phyloP scores from a whole-genome alignment of 1,140 invertebrate species.

The Ceratina japonica region DNA sequence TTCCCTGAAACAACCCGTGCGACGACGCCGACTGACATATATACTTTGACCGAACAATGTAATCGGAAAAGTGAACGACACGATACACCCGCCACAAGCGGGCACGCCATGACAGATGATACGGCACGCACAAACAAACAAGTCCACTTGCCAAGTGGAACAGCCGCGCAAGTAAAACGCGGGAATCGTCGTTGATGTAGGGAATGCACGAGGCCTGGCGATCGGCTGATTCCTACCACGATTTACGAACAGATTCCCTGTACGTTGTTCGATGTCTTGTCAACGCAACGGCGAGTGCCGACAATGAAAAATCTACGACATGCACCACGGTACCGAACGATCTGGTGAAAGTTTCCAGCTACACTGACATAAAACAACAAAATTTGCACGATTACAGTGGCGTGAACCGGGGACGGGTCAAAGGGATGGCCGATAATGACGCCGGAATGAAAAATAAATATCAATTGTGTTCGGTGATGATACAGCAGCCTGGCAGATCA shows the following conservation, averaged over 20 bases:
- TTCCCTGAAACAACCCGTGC: background rate
- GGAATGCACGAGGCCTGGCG: background rate
- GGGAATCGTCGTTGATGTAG: conserved; percentile 31
- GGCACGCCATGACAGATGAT: conserved; percentile 72
- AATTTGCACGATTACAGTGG: background rate
- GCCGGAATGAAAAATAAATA: conserved; percentile 13
- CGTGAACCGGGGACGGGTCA: conserved; percentile 15
- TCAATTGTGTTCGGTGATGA: conserved; percentile 46
- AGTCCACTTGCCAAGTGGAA: conserved; percentile 60
- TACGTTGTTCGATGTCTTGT: conserved; percentile 1
- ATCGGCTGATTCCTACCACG: background rate
- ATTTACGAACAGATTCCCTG: background rate
- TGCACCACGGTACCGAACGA: conserved; percentile 18
- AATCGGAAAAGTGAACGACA: conserved; percentile 27
- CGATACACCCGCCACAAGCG: conserved; percentile 54
- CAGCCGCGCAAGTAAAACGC: conserved; percentile 37
- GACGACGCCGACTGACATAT: conserved; percentile 18
- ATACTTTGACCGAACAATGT: background rate
- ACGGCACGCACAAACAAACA: conserved; percentile 68
- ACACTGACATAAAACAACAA: conserved; percentile 53
- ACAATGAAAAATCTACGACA: conserved; percentile 40
- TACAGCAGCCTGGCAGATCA: conserved; percentile 60
- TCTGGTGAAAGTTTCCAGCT: conserved; percentile 57
- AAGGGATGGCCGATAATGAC: conserved; percentile 1
- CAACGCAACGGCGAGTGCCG: conserved; percentile 32